Evolutionary conservation across 2,888 invertebrate species (phyloP).

Genomic region (Notodonta dromedarius): DNA sequence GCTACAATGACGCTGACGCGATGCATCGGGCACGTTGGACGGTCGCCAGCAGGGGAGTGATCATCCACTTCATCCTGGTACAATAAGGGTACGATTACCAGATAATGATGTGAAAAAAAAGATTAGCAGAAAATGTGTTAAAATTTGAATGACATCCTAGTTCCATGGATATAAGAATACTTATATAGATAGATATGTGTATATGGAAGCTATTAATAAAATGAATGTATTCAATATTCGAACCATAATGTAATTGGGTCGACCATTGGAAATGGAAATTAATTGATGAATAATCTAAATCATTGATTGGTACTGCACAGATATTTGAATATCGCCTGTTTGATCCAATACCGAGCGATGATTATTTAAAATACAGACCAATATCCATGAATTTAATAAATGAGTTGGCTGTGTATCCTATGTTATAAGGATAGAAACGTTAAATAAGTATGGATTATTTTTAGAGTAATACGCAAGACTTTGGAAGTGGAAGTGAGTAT

Average conservation of each 20-base stretch:
- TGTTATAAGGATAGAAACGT: too few species aligned
- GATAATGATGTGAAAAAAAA: too few species aligned
- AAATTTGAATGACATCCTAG: too few species aligned
- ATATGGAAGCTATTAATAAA: neutral
- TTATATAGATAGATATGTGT: neutral
- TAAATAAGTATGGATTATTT: too few species aligned
- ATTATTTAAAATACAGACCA: constrained; percentile 8
- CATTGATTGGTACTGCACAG: constrained; percentile 23
- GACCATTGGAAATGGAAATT: constrained; percentile 15
- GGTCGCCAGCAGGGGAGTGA: constrained; percentile 23
- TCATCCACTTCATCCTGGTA: constrained; percentile 13
- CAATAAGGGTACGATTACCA: too few species aligned
- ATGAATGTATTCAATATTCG: constrained; percentile 8
- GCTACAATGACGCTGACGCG: constrained; percentile 41
- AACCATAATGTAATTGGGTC: constrained; percentile 21
- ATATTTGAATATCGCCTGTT: constrained; percentile 22
- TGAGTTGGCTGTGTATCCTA: too few species aligned
- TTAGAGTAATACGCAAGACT: neutral
- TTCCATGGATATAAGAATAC: too few species aligned
- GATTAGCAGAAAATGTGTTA: too few species aligned
- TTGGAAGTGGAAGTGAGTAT: neutral
- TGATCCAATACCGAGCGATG: constrained; percentile 5
- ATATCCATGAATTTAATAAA: neutral
- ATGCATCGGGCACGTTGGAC: constrained; percentile 29
- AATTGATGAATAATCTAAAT: constrained; percentile 19